These are phyloP conservation scores for Aethes cnicana DNA, from an alignment of 2,888 invertebrate genomes.

Conservation along the genomic window DNA sequence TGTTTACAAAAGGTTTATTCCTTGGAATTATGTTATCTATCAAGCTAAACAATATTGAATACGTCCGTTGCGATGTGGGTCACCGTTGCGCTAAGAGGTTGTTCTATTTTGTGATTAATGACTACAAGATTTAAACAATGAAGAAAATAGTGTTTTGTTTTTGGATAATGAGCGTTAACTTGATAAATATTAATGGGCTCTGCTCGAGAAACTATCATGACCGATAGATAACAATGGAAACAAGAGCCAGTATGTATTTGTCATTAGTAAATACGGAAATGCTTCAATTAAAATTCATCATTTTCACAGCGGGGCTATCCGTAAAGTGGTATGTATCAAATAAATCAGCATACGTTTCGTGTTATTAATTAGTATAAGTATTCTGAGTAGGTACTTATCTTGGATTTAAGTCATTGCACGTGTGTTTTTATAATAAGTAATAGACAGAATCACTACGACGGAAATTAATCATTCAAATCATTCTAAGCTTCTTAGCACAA, in stretches of 20 bases:
- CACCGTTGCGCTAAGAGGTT: constrained; percentile 37
- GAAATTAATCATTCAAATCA: too few species aligned
- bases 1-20: background rate
- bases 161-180: constrained; percentile 68
- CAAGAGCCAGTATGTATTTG: constrained; percentile 22
- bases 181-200: constrained; percentile 65
- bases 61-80: constrained; percentile 19
- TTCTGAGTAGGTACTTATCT: background rate
- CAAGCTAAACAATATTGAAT: constrained; percentile 2
- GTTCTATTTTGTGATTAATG: constrained; percentile 60
- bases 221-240: constrained; percentile 44
- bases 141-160: constrained; percentile 65
- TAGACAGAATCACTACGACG: too few species aligned
- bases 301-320: constrained; percentile 25
- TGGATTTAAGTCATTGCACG: background rate
- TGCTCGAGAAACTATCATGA: constrained; percentile 46
- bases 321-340: constrained; percentile 12
- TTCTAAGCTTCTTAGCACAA: too few species aligned
- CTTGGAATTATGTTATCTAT: background rate
- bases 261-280: constrained; percentile 30
- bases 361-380: background rate
- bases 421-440: too few species aligned
- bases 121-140: constrained; percentile 52
- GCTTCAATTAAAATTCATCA: constrained; percentile 27
- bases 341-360: constrained; percentile 14